phyloP scores from a whole-genome alignment of 2,888 invertebrate species.

The Pseudoips prasinana region DNA sequence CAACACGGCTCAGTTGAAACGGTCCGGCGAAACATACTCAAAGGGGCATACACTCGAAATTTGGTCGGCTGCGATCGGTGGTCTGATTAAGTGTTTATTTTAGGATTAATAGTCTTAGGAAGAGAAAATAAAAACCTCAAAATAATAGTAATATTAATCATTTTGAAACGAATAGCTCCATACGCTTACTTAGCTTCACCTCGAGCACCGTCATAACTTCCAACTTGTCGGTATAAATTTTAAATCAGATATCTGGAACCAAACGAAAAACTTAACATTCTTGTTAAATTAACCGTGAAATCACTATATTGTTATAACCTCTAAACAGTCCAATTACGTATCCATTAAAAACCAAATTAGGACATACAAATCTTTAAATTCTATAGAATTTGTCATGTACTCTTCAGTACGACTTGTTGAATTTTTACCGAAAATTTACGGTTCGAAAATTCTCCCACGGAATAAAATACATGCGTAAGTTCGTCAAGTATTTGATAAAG shows the following conservation, averaged over 20 bases:
- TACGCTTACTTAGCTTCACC: too few relatives aligned
- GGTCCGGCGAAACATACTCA: too few relatives aligned
- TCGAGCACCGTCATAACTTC: too few relatives aligned
- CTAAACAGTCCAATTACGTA: conserved; percentile 21
- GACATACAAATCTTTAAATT: conserved; percentile 14
- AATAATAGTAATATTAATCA: too few relatives aligned
- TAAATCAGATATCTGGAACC: too few relatives aligned
- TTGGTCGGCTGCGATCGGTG: too few relatives aligned
- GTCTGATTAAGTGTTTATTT: too few relatives aligned
- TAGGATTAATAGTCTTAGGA: too few relatives aligned
- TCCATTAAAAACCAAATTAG: conserved; percentile 18
- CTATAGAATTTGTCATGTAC: conserved; percentile 22
- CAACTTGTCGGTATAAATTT: too few relatives aligned
- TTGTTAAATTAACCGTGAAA: conserved; percentile 32
- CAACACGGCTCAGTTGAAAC: too few relatives aligned
- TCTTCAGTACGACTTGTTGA: conserved; percentile 16
- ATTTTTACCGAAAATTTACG: conserved; percentile 33
- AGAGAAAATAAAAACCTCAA: too few relatives aligned
- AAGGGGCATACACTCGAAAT: conserved; percentile 7
- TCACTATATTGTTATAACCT: conserved; percentile 23
- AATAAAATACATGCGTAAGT: conserved; percentile 30
- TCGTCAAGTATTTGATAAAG: conserved; percentile 21
- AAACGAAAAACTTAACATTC: conserved; percentile 19
- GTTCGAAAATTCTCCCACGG: conserved; percentile 62
- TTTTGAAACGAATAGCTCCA: too few relatives aligned